These are phyloP conservation scores for Drosophila robusta DNA, from an alignment of 2,888 invertebrate species.

Conservation along the genomic window DNA sequence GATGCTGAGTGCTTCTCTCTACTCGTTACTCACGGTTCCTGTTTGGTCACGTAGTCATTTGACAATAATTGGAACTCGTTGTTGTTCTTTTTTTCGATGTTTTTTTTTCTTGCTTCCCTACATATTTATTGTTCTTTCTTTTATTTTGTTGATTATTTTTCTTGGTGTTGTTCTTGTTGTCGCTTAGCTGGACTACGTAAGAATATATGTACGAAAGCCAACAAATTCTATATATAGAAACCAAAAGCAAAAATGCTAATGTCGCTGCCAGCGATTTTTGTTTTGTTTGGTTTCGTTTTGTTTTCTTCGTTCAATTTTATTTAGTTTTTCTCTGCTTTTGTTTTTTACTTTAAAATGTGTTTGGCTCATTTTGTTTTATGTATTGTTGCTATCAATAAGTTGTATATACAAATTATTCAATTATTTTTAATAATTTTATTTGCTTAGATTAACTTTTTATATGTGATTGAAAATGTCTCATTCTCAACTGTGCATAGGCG, in stretches of 20 bases:
- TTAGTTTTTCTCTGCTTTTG: background rate
- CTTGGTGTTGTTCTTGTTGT: conserved; percentile 9
- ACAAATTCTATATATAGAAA: conserved; percentile 55
- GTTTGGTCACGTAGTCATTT: conserved; percentile 57
- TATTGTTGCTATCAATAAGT: conserved; percentile 10
- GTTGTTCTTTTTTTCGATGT: background rate
- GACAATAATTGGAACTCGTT: conserved; percentile 37
- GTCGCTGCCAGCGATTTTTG: conserved; percentile 42
- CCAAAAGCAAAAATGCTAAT: conserved; percentile 38
- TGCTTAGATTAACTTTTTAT: no score
- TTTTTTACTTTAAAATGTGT: background rate
- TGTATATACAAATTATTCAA: conserved; percentile 1
- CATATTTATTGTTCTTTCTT: conserved; percentile 14
- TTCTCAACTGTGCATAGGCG: no score
- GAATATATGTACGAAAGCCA: conserved; percentile 35
- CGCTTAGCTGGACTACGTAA: conserved; percentile 52
- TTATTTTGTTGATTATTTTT: conserved; percentile 22
- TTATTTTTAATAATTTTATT: conserved; percentile 7
- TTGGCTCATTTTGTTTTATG: background rate
- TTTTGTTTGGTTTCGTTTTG: conserved; percentile 28
- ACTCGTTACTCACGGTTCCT: conserved; percentile 25
- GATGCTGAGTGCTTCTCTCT: conserved; percentile 6
- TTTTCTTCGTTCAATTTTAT: conserved; percentile 10
- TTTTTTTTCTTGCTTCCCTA: conserved; percentile 17
- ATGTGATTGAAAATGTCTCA: no score